Conservation (phyloP, 2,797 vertebrate species). For the Coilia nasus region DNA sequence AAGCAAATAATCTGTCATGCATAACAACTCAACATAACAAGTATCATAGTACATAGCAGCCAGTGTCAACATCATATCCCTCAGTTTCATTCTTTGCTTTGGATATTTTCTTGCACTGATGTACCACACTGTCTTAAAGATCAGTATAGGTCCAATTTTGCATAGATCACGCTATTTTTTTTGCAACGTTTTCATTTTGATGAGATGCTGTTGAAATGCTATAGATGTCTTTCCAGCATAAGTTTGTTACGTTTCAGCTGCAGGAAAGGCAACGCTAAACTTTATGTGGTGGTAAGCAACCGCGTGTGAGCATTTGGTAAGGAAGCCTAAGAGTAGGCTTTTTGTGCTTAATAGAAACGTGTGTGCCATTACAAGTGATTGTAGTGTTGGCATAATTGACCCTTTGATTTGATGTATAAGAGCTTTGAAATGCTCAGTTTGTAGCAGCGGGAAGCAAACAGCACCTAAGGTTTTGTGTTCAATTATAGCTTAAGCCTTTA, state of each 20-base stretch:
- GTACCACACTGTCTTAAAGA: slow-evolving; percentile 47
- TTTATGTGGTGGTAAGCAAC: background rate
- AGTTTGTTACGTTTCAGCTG: slow-evolving; percentile 3
- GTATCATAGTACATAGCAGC: background rate
- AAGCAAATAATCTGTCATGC: background rate
- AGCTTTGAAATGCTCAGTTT: background rate
- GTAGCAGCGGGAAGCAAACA: background rate
- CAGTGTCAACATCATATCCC: background rate
- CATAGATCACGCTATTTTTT: slow-evolving; percentile 27
- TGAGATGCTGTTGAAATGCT: background rate
- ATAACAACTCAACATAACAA: background rate
- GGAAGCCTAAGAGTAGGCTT: background rate
- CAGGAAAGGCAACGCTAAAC: background rate
- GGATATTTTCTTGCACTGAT: slow-evolving; percentile 41
- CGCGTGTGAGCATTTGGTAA: background rate
- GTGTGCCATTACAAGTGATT: background rate
- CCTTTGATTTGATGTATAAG: background rate
- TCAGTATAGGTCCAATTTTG: background rate
- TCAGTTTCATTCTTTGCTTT: slow-evolving; percentile 27
- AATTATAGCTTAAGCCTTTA: background rate
- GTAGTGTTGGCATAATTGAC: background rate
- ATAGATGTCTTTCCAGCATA: background rate
- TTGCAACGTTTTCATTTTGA: background rate
- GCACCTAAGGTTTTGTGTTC: background rate
- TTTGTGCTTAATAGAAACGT: background rate